Evolutionary conservation across 2,888 invertebrate species (phyloP).

Genomic region (Drosophila phalerata): DNA sequence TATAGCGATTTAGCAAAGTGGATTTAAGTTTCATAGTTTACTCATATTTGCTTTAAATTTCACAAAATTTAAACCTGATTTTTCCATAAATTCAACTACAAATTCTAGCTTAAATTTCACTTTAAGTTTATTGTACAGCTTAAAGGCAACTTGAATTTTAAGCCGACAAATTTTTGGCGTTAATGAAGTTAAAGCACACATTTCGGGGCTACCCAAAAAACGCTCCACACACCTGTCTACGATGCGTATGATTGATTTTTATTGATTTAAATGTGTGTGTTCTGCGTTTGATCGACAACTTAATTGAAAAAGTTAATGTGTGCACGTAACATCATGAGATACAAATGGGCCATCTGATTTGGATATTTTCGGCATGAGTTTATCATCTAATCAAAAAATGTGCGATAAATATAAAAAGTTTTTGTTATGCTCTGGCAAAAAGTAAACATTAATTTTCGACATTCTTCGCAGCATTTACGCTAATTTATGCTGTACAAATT

Average conservation of each 20-base stretch:
- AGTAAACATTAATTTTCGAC: constrained; percentile 68
- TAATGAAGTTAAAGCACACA: constrained; percentile 65
- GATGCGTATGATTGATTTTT: constrained; percentile 73
- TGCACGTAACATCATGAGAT: constrained; percentile 42
- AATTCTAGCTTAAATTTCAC: neutral
- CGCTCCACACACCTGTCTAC: constrained; percentile 26
- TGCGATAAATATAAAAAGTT: constrained; percentile 51
- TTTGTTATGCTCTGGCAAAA: constrained; percentile 24
- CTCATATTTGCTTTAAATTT: constrained; percentile 8
- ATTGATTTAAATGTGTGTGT: constrained; percentile 67
- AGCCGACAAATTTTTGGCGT: constrained; percentile 36
- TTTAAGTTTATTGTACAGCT: constrained; percentile 13
- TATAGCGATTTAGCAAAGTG: neutral
- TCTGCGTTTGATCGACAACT: constrained; percentile 64
- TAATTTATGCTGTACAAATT: constrained; percentile 73
- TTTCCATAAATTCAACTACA: neutral
- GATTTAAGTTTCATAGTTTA: constrained; percentile 5
- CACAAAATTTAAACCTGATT: neutral
- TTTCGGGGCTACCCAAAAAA: constrained; percentile 22
- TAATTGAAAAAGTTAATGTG: constrained; percentile 79
- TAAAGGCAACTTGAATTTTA: constrained; percentile 35
- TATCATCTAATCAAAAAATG: constrained; percentile 50
- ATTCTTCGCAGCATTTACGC: constrained; percentile 47
- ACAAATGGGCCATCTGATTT: constrained; percentile 54
- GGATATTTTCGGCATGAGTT: constrained; percentile 35